A percentile compares a stretch with the other conserved stretches of the same genome.
phyloP scores from a whole-genome alignment of 2,888 invertebrate genomes.

The Argyresthia goedartella region DNA sequence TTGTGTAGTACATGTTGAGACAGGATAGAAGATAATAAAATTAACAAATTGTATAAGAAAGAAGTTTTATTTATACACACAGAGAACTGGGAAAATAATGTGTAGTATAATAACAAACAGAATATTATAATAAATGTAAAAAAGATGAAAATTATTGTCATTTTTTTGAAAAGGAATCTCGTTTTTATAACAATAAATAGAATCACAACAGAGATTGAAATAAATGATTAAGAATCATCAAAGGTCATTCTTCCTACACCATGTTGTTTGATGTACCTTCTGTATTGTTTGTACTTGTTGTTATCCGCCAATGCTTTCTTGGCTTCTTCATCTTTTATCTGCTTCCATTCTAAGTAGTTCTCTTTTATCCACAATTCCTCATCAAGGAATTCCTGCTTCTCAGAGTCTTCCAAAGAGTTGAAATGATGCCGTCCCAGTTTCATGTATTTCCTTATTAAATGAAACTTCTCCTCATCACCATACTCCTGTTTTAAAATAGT shows the following conservation, averaged over 20 bases:
- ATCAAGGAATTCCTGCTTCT: constrained; percentile 79
- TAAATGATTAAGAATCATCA: constrained; percentile 75
- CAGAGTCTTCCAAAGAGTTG: constrained; percentile 79
- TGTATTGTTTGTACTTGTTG: constrained; percentile 88
- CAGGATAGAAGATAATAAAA: constrained; percentile 48
- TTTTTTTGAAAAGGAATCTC: not conserved
- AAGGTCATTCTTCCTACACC: constrained; percentile 93
- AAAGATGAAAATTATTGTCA: not conserved
- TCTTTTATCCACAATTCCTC: constrained; percentile 86
- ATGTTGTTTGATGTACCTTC: constrained; percentile 91
- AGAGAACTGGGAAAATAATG: not conserved
- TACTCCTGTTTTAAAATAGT: constrained; percentile 80
- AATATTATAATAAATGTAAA: constrained; percentile 10
- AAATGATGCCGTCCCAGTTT: constrained; percentile 80
- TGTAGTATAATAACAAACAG: constrained; percentile 9
- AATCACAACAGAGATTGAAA: not conserved
- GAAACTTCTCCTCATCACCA: constrained; percentile 85
- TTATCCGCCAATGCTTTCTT: constrained; percentile 89
- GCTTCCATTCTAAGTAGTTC: constrained; percentile 84
- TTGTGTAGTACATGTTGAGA: constrained; percentile 58
- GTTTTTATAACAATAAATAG: not conserved
- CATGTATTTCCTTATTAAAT: constrained; percentile 85
- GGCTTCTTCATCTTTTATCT: constrained; percentile 85
- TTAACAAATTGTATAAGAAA: constrained; percentile 56
- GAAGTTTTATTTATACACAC: constrained; percentile 31